Evolutionary conservation across 2,888 invertebrate species (phyloP).

Genomic region (Hermodice carunculata): DNA sequence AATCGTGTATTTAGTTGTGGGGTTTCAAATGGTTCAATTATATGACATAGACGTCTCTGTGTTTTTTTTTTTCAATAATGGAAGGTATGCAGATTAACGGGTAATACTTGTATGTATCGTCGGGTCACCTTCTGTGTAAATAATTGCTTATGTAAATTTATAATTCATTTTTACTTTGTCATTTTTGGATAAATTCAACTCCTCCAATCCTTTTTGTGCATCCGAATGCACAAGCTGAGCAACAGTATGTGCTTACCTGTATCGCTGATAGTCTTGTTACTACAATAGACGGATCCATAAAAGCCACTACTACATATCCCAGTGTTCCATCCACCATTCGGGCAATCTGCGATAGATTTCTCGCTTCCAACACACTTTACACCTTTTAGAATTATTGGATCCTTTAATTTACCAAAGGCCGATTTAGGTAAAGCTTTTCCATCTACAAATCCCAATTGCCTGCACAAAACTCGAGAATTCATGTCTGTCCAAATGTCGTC

Average conservation of each 20-base stretch:
- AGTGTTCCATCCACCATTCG: neutral
- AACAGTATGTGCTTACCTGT: neutral
- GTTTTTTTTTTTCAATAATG: too few species aligned
- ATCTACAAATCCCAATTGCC: neutral
- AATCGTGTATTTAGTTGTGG: too few species aligned
- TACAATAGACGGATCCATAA: conserved; percentile 16
- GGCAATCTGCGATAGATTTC: neutral
- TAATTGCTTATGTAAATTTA: too few species aligned
- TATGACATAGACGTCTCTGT: too few species aligned
- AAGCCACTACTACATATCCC: neutral
- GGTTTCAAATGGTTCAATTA: too few species aligned
- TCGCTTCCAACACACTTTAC: conserved; percentile 16
- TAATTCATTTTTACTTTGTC: too few species aligned
- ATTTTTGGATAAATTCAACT: too few species aligned
- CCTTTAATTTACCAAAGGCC: neutral
- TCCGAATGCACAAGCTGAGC: too few species aligned
- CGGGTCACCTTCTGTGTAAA: too few species aligned
- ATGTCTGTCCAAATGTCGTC: neutral
- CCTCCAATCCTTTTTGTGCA: too few species aligned
- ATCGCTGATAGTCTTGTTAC: conserved; percentile 1
- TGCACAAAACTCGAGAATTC: conserved; percentile 10
- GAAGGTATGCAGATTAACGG: too few species aligned
- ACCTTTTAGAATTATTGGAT: neutral
- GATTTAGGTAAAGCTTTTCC: conserved; percentile 7
- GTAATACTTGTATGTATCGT: too few species aligned